Evolutionary conservation across 2,797 vertebrate species (phyloP), one percentile per base, ranked within the genome.

Genomic region (Thunnus albacares): DNA sequence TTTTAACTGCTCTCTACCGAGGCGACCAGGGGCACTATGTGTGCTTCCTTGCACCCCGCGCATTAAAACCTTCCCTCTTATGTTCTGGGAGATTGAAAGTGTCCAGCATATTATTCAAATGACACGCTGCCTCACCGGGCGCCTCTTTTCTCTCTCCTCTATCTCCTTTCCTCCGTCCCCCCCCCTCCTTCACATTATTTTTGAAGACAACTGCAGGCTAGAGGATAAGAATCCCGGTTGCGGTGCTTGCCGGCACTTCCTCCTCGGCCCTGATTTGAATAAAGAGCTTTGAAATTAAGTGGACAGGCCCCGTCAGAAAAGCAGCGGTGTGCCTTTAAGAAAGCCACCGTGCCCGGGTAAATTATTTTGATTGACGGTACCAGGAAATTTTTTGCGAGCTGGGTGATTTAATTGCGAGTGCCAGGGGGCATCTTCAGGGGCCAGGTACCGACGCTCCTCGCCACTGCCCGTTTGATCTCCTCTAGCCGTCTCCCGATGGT

Each of bases 321-420:
- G 90, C 93, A 95, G 93, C 89, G 71, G 92, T 92, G 88, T 52
- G 90, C 94, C 94, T 95, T 95, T 94, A 95, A 96, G 94, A 94
- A 94, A 94, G 93, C 95, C 89, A 38, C 90, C 93, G 91, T 95
- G 96, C 94, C 96, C 92, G 96, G 95, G 94, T 95, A 97, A 97
- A 97, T 97, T 86, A 97, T 96, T 96, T 95, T 96, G 97, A 98
- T 97, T 97, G 97, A 97, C 97, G 96, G 94, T 94, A 92, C 94
- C 94, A 95, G 95, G 95, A 95, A 92, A 94, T 81, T 88, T 84
- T 84, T 79, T 71, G 73, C 12, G 61, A 93, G 94, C 82, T 88
- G 92, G 93, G 96, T 94, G 96, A 97, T 97, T 97, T 97, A 97
- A 97, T 97, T 97, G 97, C 89, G 91, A 96, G 92, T 96, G 97